These are phyloP conservation scores for Sebastes fasciatus DNA, from an alignment of 2,113 vertebrate genomes.

Conservation along the genomic window DNA sequence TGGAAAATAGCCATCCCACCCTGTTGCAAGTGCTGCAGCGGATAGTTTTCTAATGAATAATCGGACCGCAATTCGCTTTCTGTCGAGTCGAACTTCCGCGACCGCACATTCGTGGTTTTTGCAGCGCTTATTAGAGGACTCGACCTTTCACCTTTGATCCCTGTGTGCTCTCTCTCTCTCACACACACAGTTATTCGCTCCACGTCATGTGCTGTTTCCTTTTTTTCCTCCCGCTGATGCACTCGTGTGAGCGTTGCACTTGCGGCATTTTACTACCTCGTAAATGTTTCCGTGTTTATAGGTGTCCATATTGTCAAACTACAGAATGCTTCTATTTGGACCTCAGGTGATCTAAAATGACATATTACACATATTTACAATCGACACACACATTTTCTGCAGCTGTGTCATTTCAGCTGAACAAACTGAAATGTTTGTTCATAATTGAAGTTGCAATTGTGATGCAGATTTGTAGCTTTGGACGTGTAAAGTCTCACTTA, in stretches of 20 bases:
- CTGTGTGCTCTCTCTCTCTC: neutral
- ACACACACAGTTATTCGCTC: conserved; percentile 36
- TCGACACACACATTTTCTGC: neutral
- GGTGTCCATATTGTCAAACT: neutral
- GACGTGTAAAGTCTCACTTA: too few relatives aligned
- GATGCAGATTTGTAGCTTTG: too few relatives aligned
- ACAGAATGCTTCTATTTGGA: neutral
- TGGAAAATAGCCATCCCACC: conserved; percentile 16
- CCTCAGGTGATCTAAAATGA: neutral
- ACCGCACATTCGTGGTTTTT: conserved; percentile 43
- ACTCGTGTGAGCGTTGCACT: neutral
- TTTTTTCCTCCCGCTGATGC: conserved; percentile 1
- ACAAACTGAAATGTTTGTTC: too few relatives aligned
- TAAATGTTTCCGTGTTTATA: neutral
- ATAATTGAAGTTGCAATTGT: too few relatives aligned
- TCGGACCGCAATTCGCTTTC: neutral
- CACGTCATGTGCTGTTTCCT: conserved; percentile 32
- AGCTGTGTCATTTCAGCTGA: neutral
- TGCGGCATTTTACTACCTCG: too few relatives aligned
- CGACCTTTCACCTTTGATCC: conserved; percentile 65
- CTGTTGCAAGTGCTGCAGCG: conserved; percentile 7
- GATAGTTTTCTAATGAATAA: conserved; percentile 31
- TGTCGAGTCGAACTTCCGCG: conserved; percentile 12
- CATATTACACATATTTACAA: neutral
- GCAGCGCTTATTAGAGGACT: conserved; percentile 66